These are phyloP conservation scores for Antheraea mylitta DNA, from an alignment of 1,140 invertebrate genomes.

Conservation along the genomic window DNA sequence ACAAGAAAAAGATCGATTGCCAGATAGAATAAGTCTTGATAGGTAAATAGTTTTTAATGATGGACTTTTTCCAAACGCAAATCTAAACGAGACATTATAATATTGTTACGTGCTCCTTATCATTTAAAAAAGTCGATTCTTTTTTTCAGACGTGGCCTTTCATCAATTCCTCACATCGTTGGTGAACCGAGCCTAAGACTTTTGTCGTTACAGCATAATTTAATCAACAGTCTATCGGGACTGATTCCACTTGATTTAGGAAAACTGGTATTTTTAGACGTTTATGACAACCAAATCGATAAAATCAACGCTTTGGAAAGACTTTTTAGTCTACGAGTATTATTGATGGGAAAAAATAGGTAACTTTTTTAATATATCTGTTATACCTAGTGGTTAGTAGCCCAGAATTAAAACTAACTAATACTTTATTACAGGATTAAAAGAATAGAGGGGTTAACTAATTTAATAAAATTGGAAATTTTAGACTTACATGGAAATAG, in stretches of 20 bases:
- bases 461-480: conserved; percentile 88
- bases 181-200: conserved; percentile 89
- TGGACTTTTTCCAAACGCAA: background rate
- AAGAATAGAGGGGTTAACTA: conserved; percentile 87
- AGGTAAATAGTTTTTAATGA: conserved; percentile 49
- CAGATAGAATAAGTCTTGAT: conserved; percentile 88
- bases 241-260: conserved; percentile 79
- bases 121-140: too few relatives aligned
- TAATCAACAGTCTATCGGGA: conserved; percentile 86
- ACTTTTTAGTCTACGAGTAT: conserved; percentile 88
- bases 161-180: conserved; percentile 87
- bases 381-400: background rate
- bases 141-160: conserved; percentile 82
- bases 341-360: conserved; percentile 94
- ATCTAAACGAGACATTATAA: too few relatives aligned
- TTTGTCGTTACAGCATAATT: conserved; percentile 94
- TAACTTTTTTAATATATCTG: conserved; percentile 26
- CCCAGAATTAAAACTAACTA: background rate
- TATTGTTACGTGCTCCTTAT: too few relatives aligned
- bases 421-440: conserved; percentile 80
- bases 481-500: conserved; percentile 95
- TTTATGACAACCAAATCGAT: conserved; percentile 96
- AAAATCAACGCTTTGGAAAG: conserved; percentile 87
- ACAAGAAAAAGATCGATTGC: conserved; percentile 86
- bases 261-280: conserved; percentile 93